phyloP scores from a whole-genome alignment of 1,140 invertebrate species.

The Neodiprion fabricii region DNA sequence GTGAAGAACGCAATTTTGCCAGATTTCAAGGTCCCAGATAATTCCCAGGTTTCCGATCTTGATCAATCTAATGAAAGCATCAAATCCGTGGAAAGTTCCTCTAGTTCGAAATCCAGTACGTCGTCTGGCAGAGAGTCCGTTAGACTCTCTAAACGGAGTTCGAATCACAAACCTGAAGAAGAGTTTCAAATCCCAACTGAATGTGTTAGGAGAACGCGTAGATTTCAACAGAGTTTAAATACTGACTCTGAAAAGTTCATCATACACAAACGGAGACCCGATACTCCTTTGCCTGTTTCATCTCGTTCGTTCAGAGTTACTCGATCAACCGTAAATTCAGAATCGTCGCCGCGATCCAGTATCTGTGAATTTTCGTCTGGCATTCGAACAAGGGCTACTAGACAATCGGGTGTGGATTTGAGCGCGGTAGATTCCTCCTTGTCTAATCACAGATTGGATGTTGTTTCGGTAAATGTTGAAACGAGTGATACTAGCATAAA shows the following conservation, averaged over 20 bases:
- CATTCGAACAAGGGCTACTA: neutral
- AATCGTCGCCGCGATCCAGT: neutral
- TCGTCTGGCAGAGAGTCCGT: neutral
- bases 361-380: neutral
- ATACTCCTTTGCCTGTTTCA: slow-evolving; percentile 40
- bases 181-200: slow-evolving; percentile 27
- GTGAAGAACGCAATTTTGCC: neutral
- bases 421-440: neutral
- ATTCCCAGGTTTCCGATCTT: neutral
- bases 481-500: neutral
- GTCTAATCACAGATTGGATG: too few relatives aligned
- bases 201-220: neutral
- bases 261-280: slow-evolving; percentile 34
- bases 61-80: neutral
- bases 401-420: neutral
- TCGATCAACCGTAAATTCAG: neutral
- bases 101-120: neutral
- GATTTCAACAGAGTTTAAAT: neutral
- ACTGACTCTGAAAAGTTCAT: slow-evolving; percentile 18
- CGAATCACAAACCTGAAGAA: slow-evolving; percentile 19
- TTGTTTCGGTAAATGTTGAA: neutral
- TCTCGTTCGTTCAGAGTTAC: neutral
- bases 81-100: neutral
- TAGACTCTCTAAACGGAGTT: slow-evolving; percentile 3
- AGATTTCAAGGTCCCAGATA: neutral